Conservation (phyloP, 2,113 vertebrate species). For the Cephalopholis sonnerati region DNA sequence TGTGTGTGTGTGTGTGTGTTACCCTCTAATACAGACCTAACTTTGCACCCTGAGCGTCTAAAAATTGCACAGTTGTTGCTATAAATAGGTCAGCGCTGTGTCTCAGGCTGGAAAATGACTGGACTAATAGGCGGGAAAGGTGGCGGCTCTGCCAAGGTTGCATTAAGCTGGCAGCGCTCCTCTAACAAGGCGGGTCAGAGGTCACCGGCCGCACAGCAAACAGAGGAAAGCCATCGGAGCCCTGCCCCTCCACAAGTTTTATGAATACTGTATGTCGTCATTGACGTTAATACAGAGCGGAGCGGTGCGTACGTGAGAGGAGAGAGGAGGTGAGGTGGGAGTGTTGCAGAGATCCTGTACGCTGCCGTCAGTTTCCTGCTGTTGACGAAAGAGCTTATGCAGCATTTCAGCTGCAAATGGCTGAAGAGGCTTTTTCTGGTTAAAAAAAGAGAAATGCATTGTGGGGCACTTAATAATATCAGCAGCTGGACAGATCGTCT, state of each 20-base stretch:
- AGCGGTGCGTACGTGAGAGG: slow-evolving; percentile 1
- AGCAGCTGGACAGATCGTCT: slow-evolving; percentile 35
- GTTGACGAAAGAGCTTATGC: slow-evolving; percentile 63
- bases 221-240: slow-evolving; percentile 86
- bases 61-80: slow-evolving; percentile 32
- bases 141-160: slow-evolving; percentile 89
- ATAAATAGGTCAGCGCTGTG: slow-evolving; percentile 85
- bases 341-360: slow-evolving; percentile 12
- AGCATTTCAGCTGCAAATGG: slow-evolving; percentile 62
- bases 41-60: not conserved
- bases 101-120: slow-evolving; percentile 85
- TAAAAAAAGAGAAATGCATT: slow-evolving; percentile 28
- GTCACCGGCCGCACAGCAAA: slow-evolving; percentile 82
- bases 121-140: slow-evolving; percentile 87
- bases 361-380: slow-evolving; percentile 48
- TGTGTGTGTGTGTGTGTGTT: not conserved
- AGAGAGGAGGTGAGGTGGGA: slow-evolving; percentile 23
- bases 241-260: slow-evolving; percentile 83
- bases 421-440: slow-evolving; percentile 61
- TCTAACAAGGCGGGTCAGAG: slow-evolving; percentile 85
- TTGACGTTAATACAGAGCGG: slow-evolving; percentile 62
- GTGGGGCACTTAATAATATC: slow-evolving; percentile 60
- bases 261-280: slow-evolving; percentile 85
- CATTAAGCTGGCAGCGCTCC: slow-evolving; percentile 89
- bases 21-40: rapidly evolving